These are phyloP conservation scores for Anthrax anthrax DNA, from an alignment of 2,888 invertebrate species.

Conservation along the genomic window DNA sequence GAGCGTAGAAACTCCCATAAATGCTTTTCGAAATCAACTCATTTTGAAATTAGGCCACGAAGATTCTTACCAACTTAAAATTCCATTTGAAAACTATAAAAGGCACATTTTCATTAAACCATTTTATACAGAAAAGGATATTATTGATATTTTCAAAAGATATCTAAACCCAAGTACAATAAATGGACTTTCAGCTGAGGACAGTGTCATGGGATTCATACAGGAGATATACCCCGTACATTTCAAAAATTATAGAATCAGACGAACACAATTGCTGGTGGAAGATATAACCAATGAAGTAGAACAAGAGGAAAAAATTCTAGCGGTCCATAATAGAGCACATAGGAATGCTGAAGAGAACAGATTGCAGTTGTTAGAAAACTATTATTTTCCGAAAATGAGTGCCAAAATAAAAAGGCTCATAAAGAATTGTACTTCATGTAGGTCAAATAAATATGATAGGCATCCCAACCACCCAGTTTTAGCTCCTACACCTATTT, in stretches of 20 bases:
- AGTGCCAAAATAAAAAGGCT: not conserved
- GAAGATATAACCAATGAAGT: conserved; percentile 6
- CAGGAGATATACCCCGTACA: not conserved
- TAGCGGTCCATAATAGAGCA: conserved; percentile 8
- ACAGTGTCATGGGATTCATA: not conserved
- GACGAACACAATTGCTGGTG: conserved; percentile 5
- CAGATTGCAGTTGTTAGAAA: not conserved
- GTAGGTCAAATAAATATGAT: conserved; percentile 1
- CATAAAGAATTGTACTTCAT: not conserved
- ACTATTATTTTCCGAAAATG: conserved; percentile 1
- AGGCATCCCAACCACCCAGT: conserved; percentile 5
- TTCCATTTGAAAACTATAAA: not conserved
- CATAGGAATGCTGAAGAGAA: conserved; percentile 9
- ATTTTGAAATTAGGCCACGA: not conserved
- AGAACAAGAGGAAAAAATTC: conserved; percentile 9
- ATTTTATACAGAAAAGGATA: not conserved
- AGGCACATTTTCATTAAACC: not conserved
- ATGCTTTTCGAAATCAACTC: not conserved
- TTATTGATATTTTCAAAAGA: not conserved
- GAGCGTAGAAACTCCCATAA: not conserved
- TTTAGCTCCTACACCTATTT: not conserved
- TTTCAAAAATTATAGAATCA: conserved; percentile 1
- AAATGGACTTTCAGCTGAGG: not conserved
- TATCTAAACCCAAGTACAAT: not conserved
- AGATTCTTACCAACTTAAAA: not conserved